Evolutionary conservation across 2,888 invertebrate genomes (phyloP).

Genomic region (Lochmaea crataegi): DNA sequence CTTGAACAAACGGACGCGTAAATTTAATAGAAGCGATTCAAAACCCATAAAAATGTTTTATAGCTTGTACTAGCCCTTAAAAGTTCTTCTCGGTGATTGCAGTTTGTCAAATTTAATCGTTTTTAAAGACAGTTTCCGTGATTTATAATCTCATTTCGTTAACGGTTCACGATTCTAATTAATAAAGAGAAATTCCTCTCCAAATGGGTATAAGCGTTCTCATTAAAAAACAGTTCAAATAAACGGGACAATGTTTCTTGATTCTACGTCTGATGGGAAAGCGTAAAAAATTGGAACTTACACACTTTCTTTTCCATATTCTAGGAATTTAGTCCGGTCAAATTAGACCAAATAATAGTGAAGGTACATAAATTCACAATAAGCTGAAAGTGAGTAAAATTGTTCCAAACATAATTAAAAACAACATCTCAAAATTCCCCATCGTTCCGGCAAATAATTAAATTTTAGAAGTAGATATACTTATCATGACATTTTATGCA

Average conservation of each 20-base stretch:
- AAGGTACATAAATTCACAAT: no score
- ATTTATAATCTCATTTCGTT: slow-evolving; percentile 20
- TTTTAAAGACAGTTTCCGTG: slow-evolving; percentile 20
- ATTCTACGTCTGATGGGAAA: no score
- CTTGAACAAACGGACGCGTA: slow-evolving; percentile 16
- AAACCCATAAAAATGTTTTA: slow-evolving; percentile 49
- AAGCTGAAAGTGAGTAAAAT: no score
- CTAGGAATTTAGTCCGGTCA: no score
- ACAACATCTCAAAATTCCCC: no score
- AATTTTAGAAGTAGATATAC: no score
- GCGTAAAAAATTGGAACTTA: no score
- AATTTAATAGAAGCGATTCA: slow-evolving; percentile 36
- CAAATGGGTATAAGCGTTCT: neutral
- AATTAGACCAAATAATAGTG: no score
- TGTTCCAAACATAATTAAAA: no score
- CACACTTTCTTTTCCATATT: no score
- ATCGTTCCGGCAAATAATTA: no score
- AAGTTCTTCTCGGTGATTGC: slow-evolving; percentile 19
- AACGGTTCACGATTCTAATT: slow-evolving; percentile 13
- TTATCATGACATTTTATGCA: no score
- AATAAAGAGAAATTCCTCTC: slow-evolving; percentile 2
- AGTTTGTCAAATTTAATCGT: slow-evolving; percentile 29
- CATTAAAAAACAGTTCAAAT: neutral
- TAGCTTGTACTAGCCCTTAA: slow-evolving; percentile 43
- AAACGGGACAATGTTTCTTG: neutral